Conservation (phyloP, 2,888 invertebrate species). For the Sylvicola fuscatus region DNA sequence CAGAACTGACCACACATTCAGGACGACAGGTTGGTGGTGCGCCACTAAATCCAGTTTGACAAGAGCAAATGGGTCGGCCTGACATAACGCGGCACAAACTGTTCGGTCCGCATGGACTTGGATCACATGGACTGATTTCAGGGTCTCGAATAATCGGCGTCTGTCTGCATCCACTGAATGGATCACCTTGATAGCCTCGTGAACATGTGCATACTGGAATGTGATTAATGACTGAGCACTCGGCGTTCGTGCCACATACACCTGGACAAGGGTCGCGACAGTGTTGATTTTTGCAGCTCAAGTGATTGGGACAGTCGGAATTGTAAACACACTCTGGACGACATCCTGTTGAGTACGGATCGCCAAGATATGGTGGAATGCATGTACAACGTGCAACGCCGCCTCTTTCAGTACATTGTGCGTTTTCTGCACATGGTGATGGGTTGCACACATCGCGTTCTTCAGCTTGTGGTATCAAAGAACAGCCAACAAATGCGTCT, state of each 20-base stretch:
- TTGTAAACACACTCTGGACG: slow-evolving; percentile 68
- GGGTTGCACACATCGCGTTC: slow-evolving; percentile 47
- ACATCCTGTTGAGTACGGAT: slow-evolving; percentile 70
- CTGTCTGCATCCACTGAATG: slow-evolving; percentile 54
- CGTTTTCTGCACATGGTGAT: slow-evolving; percentile 69
- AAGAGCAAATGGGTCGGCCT: slow-evolving; percentile 56
- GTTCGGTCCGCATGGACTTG: slow-evolving; percentile 60
- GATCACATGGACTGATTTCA: slow-evolving; percentile 42
- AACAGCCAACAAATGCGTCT: slow-evolving; percentile 67
- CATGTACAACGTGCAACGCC: slow-evolving; percentile 58
- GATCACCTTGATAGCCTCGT: slow-evolving; percentile 60
- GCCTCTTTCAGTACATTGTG: slow-evolving; percentile 50
- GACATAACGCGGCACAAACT: slow-evolving; percentile 51
- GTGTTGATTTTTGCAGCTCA: slow-evolving; percentile 65
- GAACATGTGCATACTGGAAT: slow-evolving; percentile 63
- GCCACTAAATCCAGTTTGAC: slow-evolving; percentile 48
- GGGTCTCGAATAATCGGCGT: slow-evolving; percentile 26
- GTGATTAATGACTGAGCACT: slow-evolving; percentile 64
- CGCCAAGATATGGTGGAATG: slow-evolving; percentile 71
- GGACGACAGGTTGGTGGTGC: slow-evolving; percentile 57
- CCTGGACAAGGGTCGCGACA: slow-evolving; percentile 74
- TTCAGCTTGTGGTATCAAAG: slow-evolving; percentile 28
- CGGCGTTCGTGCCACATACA: slow-evolving; percentile 62
- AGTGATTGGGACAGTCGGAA: slow-evolving; percentile 54
- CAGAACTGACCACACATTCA: slow-evolving; percentile 58